A percentile compares a stretch with the other conserved stretches of the same genome.
These are phyloP conservation scores for Odontophorus gujanensis DNA, from an alignment of 2,113 vertebrate genomes.

Conservation along the genomic window DNA sequence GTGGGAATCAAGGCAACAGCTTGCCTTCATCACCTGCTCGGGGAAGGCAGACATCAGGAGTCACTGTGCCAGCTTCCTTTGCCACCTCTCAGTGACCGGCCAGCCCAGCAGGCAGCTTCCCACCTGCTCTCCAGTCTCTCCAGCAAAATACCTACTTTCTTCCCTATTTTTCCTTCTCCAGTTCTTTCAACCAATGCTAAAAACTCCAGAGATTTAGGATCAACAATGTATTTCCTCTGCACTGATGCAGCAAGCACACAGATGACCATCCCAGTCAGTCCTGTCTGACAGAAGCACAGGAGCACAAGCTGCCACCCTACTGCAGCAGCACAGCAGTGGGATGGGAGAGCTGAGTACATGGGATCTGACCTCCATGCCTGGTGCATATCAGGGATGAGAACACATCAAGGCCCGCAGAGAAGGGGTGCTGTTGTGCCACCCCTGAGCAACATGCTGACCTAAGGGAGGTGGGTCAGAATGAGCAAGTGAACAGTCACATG, in stretches of 20 bases:
- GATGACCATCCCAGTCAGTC: background rate
- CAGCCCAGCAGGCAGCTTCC: slow-evolving; percentile 25
- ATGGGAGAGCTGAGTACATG: background rate
- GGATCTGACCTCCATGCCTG: background rate
- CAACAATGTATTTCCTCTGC: fast-evolving
- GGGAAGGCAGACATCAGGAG: background rate
- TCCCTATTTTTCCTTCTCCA: fast-evolving
- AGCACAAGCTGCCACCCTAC: fast-evolving
- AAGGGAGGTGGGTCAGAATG: background rate
- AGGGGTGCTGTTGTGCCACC: background rate
- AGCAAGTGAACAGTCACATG: background rate
- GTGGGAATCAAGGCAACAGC: slow-evolving; percentile 52
- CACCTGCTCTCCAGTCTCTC: slow-evolving; percentile 13
- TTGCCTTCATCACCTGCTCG: slow-evolving; percentile 45
- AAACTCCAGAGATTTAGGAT: background rate
- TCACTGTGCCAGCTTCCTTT: slow-evolving; percentile 33
- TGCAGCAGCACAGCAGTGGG: background rate
- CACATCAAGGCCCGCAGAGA: background rate
- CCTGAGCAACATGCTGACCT: background rate
- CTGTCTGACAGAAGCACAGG: background rate
- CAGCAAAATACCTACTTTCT: background rate
- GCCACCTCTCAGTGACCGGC: background rate
- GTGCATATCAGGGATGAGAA: background rate
- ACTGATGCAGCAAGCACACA: background rate
- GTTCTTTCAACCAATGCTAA: background rate